Percentiles rank a stretch among this genome's conserved stretches.
These are phyloP conservation scores for Meloidogyne exigua DNA, from an alignment of 1,140 invertebrate genomes.

Conservation along the genomic window DNA sequence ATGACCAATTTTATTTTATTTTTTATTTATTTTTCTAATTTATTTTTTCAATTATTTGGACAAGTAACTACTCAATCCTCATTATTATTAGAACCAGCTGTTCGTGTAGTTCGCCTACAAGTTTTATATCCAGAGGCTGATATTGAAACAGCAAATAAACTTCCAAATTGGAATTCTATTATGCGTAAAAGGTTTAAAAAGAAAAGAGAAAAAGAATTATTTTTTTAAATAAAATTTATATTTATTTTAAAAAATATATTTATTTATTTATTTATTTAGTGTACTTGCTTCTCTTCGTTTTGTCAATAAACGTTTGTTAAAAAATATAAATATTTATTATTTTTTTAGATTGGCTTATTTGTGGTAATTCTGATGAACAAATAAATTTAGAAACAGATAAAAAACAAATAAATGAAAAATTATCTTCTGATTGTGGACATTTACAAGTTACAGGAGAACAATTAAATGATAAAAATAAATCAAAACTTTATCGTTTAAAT, in stretches of 20 bases:
- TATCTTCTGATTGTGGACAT: slow-evolving; percentile 56
- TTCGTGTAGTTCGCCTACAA: slow-evolving; percentile 45
- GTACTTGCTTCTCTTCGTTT: slow-evolving; percentile 59
- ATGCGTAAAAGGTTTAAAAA: slow-evolving; percentile 57
- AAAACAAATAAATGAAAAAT: background rate
- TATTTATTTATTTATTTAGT: slow-evolving; percentile 12
- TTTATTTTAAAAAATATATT: background rate
- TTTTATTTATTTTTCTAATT: background rate
- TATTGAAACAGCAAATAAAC: slow-evolving; percentile 33
- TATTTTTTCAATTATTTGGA: background rate
- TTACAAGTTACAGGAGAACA: slow-evolving; percentile 62
- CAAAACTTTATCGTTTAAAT: slow-evolving; percentile 56
- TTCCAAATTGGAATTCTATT: slow-evolving; percentile 53
- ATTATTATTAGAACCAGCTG: slow-evolving; percentile 39
- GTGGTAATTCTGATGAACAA: slow-evolving; percentile 46
- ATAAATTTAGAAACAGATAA: slow-evolving; percentile 19
- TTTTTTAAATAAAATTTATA: no score
- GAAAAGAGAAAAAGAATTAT: no score
- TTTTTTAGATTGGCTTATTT: slow-evolving; percentile 42
- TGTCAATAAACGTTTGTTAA: slow-evolving; percentile 60
- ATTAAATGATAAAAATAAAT: slow-evolving; percentile 38
- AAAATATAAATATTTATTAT: background rate
- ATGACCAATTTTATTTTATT: background rate
- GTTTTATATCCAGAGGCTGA: slow-evolving; percentile 45
- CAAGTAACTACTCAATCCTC: background rate